Evolutionary conservation across 30 jellyfish, hydroid and myxozoan species (phyloP).

Genomic region (Turritopsis dohrnii): DNA sequence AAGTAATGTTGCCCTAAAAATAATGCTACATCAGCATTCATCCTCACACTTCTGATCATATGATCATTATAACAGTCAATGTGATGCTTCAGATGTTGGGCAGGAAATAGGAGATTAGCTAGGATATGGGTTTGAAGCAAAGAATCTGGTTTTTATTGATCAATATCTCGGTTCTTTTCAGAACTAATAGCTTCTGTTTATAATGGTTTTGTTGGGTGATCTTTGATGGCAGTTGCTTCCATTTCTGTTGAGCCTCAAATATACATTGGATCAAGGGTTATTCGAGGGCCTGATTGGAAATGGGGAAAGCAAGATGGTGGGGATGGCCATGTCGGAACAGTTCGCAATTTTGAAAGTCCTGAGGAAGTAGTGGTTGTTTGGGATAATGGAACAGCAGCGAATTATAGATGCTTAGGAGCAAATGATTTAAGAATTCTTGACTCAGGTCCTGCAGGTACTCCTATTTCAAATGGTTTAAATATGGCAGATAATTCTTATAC

Average conservation of each 20-base stretch:
- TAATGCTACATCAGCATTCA: too few species aligned
- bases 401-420: constrained; percentile 76
- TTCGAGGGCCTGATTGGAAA: constrained; percentile 94
- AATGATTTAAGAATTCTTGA: constrained; percentile 59
- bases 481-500: too few species aligned
- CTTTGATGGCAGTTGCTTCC: neutral
- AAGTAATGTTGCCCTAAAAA: too few species aligned
- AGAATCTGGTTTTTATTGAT: too few species aligned
- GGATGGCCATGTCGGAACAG: constrained; percentile 88
- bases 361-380: constrained; percentile 93
- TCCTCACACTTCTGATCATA: too few species aligned
- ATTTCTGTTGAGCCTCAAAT: neutral
- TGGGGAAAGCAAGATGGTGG: constrained; percentile 99
- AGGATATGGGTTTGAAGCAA: too few species aligned
- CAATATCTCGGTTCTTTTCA: too few species aligned
- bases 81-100: too few species aligned
- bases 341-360: constrained; percentile 80
- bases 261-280: constrained; percentile 58
- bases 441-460: constrained; percentile 72
- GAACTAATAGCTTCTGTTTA: too few species aligned
- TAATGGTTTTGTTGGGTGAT: neutral
- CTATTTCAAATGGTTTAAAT: neutral
- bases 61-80: too few species aligned
- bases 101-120: too few species aligned
- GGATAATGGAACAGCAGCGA: constrained; percentile 98